Evolutionary conservation across 2,113 vertebrate genomes (phyloP), one percentile per base, ranked within the genome.

Genomic region (Pseudorasbora parva): DNA sequence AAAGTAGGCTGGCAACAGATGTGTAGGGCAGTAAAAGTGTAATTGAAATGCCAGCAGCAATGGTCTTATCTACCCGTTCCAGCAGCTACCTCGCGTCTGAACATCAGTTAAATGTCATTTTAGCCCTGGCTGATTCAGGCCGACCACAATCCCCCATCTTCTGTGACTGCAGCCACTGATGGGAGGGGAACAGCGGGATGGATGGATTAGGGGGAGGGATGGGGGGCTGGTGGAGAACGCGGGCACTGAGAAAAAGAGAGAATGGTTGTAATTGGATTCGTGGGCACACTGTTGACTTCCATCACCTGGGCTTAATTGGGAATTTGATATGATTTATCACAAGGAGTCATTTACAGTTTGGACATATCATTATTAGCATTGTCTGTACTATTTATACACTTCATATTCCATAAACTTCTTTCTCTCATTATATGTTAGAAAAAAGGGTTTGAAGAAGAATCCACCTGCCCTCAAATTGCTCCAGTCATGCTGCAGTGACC

Each of bases 51-150:
- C 94, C 94, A 95, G 93, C 93, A 95, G 94, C 94, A 92, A 93
- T 94, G 93, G 93, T 93, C 94, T 95, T 95, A 95, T 95, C 94
- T 95, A 92, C 85, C 88, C 88, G 91, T 92, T 94, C 94, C 93
- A 95, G 94, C 93, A 95, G 94, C 94, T 91, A 92, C 93, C 94
- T 94, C 92, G 93, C 93, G 93, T 94, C 93, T 94, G 93, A 94
- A 94, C 93, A 95, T 95, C 93, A 95, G 93, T 95, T 94, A 94
- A 93, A 95, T 95, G 94, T 95, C 94, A 95, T 95, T 95, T 95
- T 95, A 95, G 84, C 93, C 94, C 92, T 92, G 94, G 93, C 93
- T 93, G 94, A 94, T 95, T 94, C 93, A 93, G 93, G 92, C 93
- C 92, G 90, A 85, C 94, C 91, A 93, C 94, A 94, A 94, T 93